A percentile compares a stretch with the other conserved stretches of the same genome.
Evolutionary conservation across 2,113 vertebrate genomes (phyloP).

Genomic region (Melozone crissalis): DNA sequence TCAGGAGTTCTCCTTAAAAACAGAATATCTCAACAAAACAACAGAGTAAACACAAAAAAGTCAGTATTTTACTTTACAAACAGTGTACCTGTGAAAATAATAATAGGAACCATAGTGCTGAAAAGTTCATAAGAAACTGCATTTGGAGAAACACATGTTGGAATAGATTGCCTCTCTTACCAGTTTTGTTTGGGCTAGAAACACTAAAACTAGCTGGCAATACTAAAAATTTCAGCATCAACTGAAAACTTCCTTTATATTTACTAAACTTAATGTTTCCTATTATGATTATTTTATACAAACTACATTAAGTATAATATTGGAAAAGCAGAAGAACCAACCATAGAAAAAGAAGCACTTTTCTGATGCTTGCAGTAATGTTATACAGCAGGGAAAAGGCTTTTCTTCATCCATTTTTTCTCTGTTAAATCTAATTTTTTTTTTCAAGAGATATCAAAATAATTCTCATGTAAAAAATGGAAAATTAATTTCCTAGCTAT

Average conservation of each 20-base stretch:
- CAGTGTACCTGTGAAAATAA: not conserved
- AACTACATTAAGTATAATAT: not conserved
- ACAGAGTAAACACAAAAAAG: not conserved
- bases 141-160: not conserved
- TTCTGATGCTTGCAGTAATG: not conserved
- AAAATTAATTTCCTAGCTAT: not conserved
- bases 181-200: not conserved
- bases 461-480: not conserved
- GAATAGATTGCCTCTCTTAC: not conserved
- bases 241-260: not conserved
- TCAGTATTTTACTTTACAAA: not conserved
- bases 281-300: not conserved
- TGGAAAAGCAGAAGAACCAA: not conserved
- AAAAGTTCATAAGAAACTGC: not conserved
- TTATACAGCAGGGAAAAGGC: not conserved
- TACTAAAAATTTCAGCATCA: not conserved
- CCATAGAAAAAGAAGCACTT: not conserved
- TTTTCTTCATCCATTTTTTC: not conserved
- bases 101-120: not conserved
- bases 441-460: not conserved
- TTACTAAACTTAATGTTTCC: not conserved
- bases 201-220: not conserved
- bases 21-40: not conserved
- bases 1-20: not conserved
- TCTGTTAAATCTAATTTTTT: not conserved